Evolutionary conservation across 1,140 invertebrate genomes (phyloP).

Genomic region (Tyrophagus putrescentiae): DNA sequence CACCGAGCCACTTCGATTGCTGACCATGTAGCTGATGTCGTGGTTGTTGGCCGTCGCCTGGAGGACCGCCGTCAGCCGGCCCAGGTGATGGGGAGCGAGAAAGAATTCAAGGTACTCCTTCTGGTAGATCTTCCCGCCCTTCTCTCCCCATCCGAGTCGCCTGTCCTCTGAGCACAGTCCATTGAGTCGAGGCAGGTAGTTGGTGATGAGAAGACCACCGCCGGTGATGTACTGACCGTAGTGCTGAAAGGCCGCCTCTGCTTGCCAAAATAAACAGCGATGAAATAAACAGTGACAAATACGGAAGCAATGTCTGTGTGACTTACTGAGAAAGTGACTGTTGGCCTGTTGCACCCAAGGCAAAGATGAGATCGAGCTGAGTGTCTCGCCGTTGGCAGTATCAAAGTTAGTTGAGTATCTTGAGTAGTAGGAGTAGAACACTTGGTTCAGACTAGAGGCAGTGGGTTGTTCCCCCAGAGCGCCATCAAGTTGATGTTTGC

Average conservation of each 20-base stretch:
- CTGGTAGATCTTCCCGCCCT: conserved; percentile 45
- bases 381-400: background rate
- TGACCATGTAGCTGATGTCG: background rate
- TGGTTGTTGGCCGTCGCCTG: background rate
- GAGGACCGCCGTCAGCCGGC: background rate
- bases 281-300: too few relatives aligned
- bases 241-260: background rate
- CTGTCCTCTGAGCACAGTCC: conserved; percentile 39
- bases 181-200: conserved; percentile 44
- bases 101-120: conserved; percentile 27
- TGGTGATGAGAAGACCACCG: conserved; percentile 47
- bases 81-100: background rate
- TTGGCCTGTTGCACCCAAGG: conserved; percentile 1
- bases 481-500: background rate
- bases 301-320: background rate
- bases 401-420: background rate
- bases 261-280: background rate
- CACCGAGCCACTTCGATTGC: background rate
- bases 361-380: background rate
- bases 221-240: conserved; percentile 36
- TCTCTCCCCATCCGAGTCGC: conserved; percentile 43
- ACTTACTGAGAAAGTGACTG: background rate
- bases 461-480: too few relatives aligned
- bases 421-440: conserved; percentile 12
- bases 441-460: background rate